phyloP scores from a whole-genome alignment of 2,888 invertebrate genomes.

The Helleia helle region DNA sequence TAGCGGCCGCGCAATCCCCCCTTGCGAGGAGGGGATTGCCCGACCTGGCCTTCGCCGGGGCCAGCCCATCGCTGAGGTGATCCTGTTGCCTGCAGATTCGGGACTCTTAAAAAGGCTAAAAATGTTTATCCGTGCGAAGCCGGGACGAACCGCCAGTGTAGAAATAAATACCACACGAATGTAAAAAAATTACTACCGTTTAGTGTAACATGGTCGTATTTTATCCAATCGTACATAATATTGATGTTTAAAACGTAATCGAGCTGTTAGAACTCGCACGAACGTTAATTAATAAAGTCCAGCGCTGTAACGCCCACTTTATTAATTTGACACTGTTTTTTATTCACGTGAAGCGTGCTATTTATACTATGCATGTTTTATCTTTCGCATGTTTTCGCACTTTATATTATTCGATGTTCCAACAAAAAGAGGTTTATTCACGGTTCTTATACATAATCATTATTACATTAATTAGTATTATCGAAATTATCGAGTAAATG shows the following conservation, averaged over 20 bases:
- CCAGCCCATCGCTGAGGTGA: too few species aligned
- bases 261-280: not conserved
- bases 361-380: slow-evolving; percentile 17
- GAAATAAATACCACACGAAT: not conserved
- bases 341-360: slow-evolving; percentile 6
- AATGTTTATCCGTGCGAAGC: too few species aligned
- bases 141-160: not conserved
- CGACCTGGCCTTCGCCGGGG: too few species aligned
- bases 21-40: too few species aligned
- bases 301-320: slow-evolving; percentile 5
- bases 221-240: not conserved
- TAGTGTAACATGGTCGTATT: not conserved
- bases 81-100: too few species aligned
- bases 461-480: too few species aligned
- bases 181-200: not conserved
- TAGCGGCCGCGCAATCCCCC: too few species aligned
- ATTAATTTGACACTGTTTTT: slow-evolving; percentile 33
- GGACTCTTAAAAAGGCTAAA: too few species aligned
- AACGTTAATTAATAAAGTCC: not conserved
- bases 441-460: too few species aligned
- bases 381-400: not conserved
- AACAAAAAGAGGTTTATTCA: too few species aligned
- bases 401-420: too few species aligned
- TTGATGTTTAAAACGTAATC: not conserved
- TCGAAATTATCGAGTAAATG: too few species aligned